A percentile compares a stretch with the other conserved stretches of the same genome.
These are phyloP conservation scores for Notospermus geniculatus DNA, from an alignment of 1,140 invertebrate genomes.

Conservation along the genomic window DNA sequence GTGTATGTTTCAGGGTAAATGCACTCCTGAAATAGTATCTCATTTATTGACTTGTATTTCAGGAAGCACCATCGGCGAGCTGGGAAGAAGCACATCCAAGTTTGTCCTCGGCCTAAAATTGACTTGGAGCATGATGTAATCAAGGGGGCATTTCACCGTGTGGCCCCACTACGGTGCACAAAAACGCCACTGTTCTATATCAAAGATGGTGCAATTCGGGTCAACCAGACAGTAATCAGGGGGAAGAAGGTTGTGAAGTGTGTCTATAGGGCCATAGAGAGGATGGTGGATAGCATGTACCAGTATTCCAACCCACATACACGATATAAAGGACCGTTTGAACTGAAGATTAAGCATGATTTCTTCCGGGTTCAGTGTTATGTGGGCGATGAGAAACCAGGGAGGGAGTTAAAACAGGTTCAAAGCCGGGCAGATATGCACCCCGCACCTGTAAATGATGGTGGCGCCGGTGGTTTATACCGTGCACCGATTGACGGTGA, in stretches of 20 bases:
- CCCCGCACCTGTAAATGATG: background rate
- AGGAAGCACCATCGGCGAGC: too few relatives aligned
- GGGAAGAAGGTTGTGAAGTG: slow-evolving; percentile 18
- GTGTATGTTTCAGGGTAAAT: too few relatives aligned
- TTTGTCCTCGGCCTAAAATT: slow-evolving; percentile 29
- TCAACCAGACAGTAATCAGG: slow-evolving; percentile 23
- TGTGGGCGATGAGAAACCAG: background rate
- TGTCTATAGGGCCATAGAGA: background rate
- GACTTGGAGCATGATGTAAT: slow-evolving; percentile 33
- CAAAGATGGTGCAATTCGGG: slow-evolving; percentile 22
- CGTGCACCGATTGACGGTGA: too few relatives aligned
- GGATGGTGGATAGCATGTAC: background rate
- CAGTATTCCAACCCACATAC: background rate
- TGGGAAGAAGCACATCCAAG: background rate
- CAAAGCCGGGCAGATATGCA: background rate
- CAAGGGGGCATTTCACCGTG: slow-evolving; percentile 30
- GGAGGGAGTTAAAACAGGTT: background rate
- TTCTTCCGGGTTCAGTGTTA: background rate
- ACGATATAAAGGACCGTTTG: background rate
- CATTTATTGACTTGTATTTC: too few relatives aligned
- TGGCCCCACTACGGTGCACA: slow-evolving; percentile 28
- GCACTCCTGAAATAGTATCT: too few relatives aligned
- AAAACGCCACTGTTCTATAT: slow-evolving; percentile 31
- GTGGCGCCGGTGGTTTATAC: background rate
- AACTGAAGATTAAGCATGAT: background rate